Evolutionary conservation across 2,888 invertebrate species (phyloP).

Genomic region (Lochmaea crataegi): DNA sequence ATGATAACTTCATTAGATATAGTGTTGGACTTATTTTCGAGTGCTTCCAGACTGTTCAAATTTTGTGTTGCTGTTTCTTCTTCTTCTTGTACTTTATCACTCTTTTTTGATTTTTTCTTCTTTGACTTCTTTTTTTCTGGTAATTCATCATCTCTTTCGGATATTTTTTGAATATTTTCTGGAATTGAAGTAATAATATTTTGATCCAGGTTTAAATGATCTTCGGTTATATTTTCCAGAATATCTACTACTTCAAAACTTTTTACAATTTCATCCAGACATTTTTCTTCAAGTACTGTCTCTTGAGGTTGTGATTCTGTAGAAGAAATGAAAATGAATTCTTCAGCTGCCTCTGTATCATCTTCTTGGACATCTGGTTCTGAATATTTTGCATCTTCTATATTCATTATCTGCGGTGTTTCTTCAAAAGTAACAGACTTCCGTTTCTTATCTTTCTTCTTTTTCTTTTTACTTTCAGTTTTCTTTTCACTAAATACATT

Average conservation of each 20-base stretch:
- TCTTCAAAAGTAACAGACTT: constrained; percentile 61
- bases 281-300: constrained; percentile 20
- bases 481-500: constrained; percentile 24
- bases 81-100: background rate
- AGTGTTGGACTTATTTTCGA: background rate
- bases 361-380: constrained; percentile 42
- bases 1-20: background rate
- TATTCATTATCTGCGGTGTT: constrained; percentile 56
- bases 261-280: constrained; percentile 25
- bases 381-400: constrained; percentile 39
- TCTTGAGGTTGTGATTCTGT: constrained; percentile 40
- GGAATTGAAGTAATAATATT: background rate
- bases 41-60: background rate
- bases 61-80: background rate
- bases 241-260: constrained; percentile 23
- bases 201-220: background rate
- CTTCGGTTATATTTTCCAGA: background rate
- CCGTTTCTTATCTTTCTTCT: constrained; percentile 52
- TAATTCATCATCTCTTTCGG: background rate
- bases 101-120: constrained; percentile 22
- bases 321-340: constrained; percentile 53
- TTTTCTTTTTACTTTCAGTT: constrained; percentile 41
- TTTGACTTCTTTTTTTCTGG: constrained; percentile 19
- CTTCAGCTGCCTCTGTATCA: constrained; percentile 51
- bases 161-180: background rate